Conservation (phyloP, 2,797 vertebrate genomes). For the Lophius americanus region DNA sequence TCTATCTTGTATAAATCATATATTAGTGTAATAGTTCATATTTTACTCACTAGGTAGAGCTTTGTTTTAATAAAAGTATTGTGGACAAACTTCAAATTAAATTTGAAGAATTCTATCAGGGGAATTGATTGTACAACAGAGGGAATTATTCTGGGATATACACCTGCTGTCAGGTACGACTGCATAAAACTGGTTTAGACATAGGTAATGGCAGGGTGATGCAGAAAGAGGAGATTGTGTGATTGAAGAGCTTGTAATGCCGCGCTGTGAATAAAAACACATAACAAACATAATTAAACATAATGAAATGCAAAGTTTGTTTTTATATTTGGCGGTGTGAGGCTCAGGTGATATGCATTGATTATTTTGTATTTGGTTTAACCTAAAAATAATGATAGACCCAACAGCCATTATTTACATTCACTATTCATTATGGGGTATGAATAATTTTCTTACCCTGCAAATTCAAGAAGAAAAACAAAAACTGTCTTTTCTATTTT, state of each 20-base stretch:
- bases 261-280: slow-evolving; percentile 14
- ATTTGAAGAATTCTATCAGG: too few relatives aligned
- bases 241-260: slow-evolving; percentile 16
- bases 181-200: slow-evolving; percentile 14
- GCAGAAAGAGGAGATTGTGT: slow-evolving; percentile 13
- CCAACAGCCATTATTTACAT: too few relatives aligned
- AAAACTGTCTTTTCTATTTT: neutral
- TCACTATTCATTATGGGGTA: too few relatives aligned
- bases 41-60: too few relatives aligned
- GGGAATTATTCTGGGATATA: too few relatives aligned
- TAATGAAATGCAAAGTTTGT: slow-evolving; percentile 21
- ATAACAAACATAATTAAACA: slow-evolving; percentile 1
- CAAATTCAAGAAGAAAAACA: slow-evolving; percentile 9
- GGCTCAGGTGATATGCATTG: neutral
- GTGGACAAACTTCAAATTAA: too few relatives aligned
- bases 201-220: slow-evolving; percentile 26
- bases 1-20: too few relatives aligned
- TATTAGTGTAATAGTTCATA: too few relatives aligned
- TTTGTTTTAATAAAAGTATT: too few relatives aligned
- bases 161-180: too few relatives aligned
- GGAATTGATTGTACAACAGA: too few relatives aligned
- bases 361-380: slow-evolving; percentile 13
- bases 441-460: neutral
- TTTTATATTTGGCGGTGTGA: slow-evolving; percentile 17
- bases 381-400: too few relatives aligned